phyloP scores from a whole-genome alignment of 2,113 vertebrate species.

The Brachypteracias leptosomus region DNA sequence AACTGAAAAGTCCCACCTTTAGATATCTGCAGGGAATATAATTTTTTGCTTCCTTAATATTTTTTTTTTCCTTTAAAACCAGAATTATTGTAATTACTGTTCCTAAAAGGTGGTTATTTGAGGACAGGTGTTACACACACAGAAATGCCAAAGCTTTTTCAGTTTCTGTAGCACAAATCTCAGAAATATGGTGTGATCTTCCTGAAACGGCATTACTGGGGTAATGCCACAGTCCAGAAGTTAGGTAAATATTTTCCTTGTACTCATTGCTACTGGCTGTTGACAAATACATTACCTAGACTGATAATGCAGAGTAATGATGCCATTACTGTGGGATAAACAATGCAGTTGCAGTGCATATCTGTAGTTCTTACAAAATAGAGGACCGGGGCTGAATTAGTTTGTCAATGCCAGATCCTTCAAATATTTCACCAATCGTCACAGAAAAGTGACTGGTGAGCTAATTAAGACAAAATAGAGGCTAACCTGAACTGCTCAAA shows the following conservation, averaged over 20 bases:
- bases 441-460: not conserved
- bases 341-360: not conserved
- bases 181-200: not conserved
- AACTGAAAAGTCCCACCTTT: not conserved
- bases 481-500: not conserved
- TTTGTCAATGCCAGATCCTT: not conserved
- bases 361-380: not conserved
- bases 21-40: not conserved
- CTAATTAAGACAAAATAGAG: not conserved
- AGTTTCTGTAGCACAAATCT: not conserved
- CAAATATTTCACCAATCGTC: not conserved
- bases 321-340: slow-evolving; percentile 29
- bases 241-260: slow-evolving; percentile 40
- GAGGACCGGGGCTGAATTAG: not conserved
- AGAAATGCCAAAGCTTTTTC: slow-evolving; percentile 17
- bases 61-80: not conserved
- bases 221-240: not conserved
- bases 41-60: not conserved
- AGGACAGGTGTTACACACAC: not conserved
- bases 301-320: slow-evolving; percentile 12
- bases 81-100: not conserved
- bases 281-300: slow-evolving; percentile 24
- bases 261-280: not conserved
- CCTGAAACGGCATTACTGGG: not conserved
- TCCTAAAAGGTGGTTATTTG: not conserved